Evolutionary conservation across 2,888 invertebrate genomes (phyloP), one percentile per base, ranked within the genome.

Genomic region (Orthonevra nobilis): DNA sequence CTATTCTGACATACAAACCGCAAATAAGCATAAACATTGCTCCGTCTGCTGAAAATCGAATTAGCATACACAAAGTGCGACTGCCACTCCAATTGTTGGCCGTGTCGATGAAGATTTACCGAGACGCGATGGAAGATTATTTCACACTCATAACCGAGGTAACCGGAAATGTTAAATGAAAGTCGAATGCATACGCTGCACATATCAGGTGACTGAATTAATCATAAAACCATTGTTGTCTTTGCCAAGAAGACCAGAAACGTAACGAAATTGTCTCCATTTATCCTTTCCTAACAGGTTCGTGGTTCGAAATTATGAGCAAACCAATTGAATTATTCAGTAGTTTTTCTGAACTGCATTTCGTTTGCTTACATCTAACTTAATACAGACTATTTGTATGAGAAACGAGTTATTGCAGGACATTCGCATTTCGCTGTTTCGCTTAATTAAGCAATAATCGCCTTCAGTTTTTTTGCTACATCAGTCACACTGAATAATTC

Each of bases 21-120:
- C 77, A 77, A 64, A 70, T 70, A 70, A 58, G 50, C 64, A 64
- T 77, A 58, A 64, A 77, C 58, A 77, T 58, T 60, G 64, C 52
- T 50, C 46, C 44, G 64, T 70, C 58, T 50, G 26, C 30, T 64
- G 50, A 26, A 52, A 70, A 9, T 36, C 10, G 2, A 52, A 77
- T 77, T 70, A 42, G 46, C 70, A 77, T 70, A 60, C 23, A 64
- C 64, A 64, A 77, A 70, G 63, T 69, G 38, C 10, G 42, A 12
- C 15, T 64, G 15, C 15, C 20, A 15, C 23, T 32, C 12, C 42
- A 34, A 19, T 50, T 10, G 28, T 4, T 23, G 23, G 5, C 10
- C 34, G 20, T 15, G 20, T 12, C 15, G 20, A 28, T 56, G 42
- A 40, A 20, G 17, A 50, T 54, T 56, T 40, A 20, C 20, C 26